Evolutionary conservation across 2,797 vertebrate species (phyloP).

Genomic region (Gambelia wislizenii): DNA sequence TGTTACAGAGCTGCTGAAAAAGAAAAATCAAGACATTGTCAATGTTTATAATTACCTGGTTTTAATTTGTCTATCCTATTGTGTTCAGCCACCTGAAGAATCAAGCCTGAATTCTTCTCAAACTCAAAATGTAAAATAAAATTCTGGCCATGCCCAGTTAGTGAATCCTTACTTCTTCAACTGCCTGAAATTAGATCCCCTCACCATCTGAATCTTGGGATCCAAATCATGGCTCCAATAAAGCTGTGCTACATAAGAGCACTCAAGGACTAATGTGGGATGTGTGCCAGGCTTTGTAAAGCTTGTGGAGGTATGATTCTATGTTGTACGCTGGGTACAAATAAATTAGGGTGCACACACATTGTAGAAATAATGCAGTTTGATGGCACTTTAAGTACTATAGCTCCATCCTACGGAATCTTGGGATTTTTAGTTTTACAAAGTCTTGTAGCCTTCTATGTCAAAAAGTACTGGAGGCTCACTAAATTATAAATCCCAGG

Average conservation of each 20-base stretch:
- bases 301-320: constrained; percentile 14
- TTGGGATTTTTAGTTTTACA: too few relatives aligned
- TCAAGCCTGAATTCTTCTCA: background rate
- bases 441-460: too few relatives aligned
- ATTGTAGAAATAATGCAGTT: too few relatives aligned
- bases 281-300: too few relatives aligned
- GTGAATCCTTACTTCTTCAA: background rate
- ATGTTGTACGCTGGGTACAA: constrained; percentile 22
- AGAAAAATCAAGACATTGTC: background rate
- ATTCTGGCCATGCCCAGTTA: background rate
- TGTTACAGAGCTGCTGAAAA: background rate
- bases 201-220: background rate
- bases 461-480: too few relatives aligned
- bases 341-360: too few relatives aligned
- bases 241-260: background rate
- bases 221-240: background rate
- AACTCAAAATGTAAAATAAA: background rate
- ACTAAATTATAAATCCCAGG: too few relatives aligned
- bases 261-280: background rate
- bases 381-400: too few relatives aligned
- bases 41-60: background rate
- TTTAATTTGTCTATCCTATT: background rate
- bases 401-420: too few relatives aligned
- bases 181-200: too few relatives aligned
- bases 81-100: background rate